Percentiles rank a stretch among this genome's conserved stretches.
Conservation (phyloP, 1,140 invertebrate species). For the Ceratoteleas bidentatus region DNA sequence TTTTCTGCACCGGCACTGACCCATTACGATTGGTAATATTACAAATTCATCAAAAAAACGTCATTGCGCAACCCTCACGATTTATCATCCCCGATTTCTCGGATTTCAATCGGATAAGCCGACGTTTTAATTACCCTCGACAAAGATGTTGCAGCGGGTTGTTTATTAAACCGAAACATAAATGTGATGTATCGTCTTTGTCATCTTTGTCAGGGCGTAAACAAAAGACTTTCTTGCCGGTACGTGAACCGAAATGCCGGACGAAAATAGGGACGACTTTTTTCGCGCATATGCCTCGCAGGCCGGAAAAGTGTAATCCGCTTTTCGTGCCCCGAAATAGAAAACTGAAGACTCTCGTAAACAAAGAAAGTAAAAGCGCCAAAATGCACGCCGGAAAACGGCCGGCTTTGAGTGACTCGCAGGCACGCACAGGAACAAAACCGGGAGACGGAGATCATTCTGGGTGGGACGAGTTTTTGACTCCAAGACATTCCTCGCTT, state of each 20-base stretch:
- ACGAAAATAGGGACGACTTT: not conserved
- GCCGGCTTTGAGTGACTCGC: not conserved
- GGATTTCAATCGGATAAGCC: not conserved
- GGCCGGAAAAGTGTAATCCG: too few species aligned
- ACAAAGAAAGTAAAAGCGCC: conserved; percentile 15
- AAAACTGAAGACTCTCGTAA: not conserved
- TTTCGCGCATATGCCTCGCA: too few species aligned
- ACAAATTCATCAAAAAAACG: conserved; percentile 40
- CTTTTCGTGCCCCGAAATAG: too few species aligned
- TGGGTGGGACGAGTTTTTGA: too few species aligned
- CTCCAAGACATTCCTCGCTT: too few species aligned
- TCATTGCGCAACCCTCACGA: conserved; percentile 20
- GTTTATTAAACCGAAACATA: not conserved
- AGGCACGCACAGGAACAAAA: not conserved
- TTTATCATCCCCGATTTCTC: conserved; percentile 16
- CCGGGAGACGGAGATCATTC: not conserved
- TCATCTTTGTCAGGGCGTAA: too few species aligned
- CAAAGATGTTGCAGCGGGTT: not conserved
- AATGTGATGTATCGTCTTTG: too few species aligned
- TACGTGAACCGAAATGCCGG: too few species aligned
- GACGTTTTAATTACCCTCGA: conserved; percentile 12
- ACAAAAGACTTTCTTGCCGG: not conserved
- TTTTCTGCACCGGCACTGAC: too few species aligned
- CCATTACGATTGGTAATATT: conserved; percentile 38
- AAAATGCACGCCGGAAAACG: not conserved